Percentiles rank a stretch among this genome's conserved stretches.
phyloP scores from a whole-genome alignment of 2,888 invertebrate species.

The Heliconius aoede region DNA sequence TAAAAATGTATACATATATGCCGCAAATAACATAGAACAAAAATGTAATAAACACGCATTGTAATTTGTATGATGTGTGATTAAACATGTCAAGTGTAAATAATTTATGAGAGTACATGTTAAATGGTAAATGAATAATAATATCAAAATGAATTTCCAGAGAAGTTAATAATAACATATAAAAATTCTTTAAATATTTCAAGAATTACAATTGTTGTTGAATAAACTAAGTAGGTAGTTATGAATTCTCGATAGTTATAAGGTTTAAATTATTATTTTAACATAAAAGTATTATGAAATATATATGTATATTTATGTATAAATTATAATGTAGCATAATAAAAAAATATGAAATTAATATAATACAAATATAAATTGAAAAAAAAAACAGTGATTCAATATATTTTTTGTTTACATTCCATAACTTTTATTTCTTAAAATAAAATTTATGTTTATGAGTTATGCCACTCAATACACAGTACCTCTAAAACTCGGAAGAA shows the following conservation, averaged over 20 bases:
- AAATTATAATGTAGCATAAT: background rate
- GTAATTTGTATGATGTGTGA: background rate
- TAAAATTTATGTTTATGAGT: background rate
- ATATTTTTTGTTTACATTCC: background rate
- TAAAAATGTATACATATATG: background rate
- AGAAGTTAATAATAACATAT: background rate
- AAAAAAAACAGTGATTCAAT: slow-evolving; percentile 3
- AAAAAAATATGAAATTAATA: background rate
- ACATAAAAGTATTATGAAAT: slow-evolving; percentile 13
- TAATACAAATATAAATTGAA: background rate
- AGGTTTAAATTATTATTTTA: slow-evolving; percentile 21
- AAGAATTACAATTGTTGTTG: slow-evolving; percentile 1
- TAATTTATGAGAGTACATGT: background rate
- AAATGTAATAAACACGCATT: background rate
- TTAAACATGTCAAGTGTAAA: background rate
- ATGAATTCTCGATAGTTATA: slow-evolving; percentile 19
- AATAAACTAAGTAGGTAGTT: background rate
- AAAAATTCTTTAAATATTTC: background rate
- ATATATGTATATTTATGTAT: background rate
- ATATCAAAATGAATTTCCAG: background rate
- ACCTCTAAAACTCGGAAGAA: too few species aligned
- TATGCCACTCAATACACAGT: background rate
- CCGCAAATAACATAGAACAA: background rate
- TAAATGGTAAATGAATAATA: background rate
- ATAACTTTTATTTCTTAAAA: background rate